These are phyloP conservation scores for Hypsopygia costalis DNA, from an alignment of 2,888 invertebrate genomes.

Conservation along the genomic window DNA sequence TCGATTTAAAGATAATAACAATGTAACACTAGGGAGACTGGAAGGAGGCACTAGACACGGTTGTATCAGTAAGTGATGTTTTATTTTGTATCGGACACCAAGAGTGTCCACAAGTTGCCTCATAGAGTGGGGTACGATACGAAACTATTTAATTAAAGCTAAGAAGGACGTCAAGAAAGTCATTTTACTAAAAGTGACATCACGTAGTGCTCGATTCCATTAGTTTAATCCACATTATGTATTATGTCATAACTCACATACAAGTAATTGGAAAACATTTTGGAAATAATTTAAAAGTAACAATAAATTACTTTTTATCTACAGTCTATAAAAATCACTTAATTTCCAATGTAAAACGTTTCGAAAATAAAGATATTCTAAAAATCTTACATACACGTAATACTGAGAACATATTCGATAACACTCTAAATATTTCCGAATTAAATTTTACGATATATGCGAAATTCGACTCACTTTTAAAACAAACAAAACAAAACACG, in stretches of 20 bases:
- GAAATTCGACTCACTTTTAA: conserved; percentile 51
- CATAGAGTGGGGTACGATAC: too few species aligned
- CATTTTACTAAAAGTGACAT: conserved; percentile 44
- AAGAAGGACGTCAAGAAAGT: conserved; percentile 66
- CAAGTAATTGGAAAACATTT: conserved; percentile 60
- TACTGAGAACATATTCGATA: conserved; percentile 70
- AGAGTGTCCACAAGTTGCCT: too few species aligned
- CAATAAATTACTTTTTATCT: conserved; percentile 73
- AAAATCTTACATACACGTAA: conserved; percentile 71
- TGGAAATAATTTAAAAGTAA: conserved; percentile 75
- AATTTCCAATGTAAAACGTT: conserved; percentile 60
- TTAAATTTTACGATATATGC: conserved; percentile 43
- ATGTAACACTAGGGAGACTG: neutral
- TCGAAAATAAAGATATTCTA: conserved; percentile 65
- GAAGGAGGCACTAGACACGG: too few species aligned
- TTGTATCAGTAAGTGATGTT: too few species aligned
- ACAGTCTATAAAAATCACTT: conserved; percentile 71
- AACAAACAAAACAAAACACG: conserved; percentile 69
- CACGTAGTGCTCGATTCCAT: conserved; percentile 43
- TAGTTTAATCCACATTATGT: conserved; percentile 28
- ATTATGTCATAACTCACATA: conserved; percentile 37
- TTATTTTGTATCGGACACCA: too few species aligned
- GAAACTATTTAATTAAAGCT: conserved; percentile 65
- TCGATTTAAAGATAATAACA: conserved; percentile 2
- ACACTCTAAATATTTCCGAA: conserved; percentile 53